Conservation (phyloP, 2,797 vertebrate species). For the Muscicapa comitata region DNA sequence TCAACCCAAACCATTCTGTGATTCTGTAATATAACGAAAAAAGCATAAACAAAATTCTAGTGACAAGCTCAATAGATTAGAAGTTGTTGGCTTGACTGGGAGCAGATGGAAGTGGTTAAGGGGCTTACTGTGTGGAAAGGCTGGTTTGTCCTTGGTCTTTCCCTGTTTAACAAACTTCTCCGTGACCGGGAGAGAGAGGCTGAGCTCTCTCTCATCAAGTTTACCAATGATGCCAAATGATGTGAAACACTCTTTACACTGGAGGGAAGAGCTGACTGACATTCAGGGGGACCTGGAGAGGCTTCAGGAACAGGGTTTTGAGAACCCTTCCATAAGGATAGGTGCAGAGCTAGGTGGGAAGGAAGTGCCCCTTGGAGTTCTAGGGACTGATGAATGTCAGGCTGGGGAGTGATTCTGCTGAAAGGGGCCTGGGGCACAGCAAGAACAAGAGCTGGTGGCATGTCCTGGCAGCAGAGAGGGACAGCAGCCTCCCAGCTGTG, state of each 20-base stretch:
- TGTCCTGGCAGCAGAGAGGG: background rate
- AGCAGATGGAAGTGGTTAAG: background rate
- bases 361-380: background rate
- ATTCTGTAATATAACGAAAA: background rate
- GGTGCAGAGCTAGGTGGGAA: background rate
- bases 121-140: background rate
- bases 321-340: background rate
- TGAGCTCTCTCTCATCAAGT: background rate
- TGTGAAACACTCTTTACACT: accelerated
- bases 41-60: background rate
- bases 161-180: background rate
- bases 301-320: background rate
- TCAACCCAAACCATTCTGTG: background rate
- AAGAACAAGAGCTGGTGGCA: background rate
- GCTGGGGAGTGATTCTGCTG: background rate
- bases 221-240: background rate
- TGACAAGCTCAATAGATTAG: background rate
- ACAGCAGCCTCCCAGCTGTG: background rate
- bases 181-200: background rate
- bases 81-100: background rate
- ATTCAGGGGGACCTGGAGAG: background rate
- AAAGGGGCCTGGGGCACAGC: accelerated
- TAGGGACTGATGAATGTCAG: background rate
- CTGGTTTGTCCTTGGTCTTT: background rate
- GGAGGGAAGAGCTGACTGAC: background rate